Evolutionary conservation across 2,797 vertebrate genomes (phyloP).

Genomic region (Microcaecilia unicolor): DNA sequence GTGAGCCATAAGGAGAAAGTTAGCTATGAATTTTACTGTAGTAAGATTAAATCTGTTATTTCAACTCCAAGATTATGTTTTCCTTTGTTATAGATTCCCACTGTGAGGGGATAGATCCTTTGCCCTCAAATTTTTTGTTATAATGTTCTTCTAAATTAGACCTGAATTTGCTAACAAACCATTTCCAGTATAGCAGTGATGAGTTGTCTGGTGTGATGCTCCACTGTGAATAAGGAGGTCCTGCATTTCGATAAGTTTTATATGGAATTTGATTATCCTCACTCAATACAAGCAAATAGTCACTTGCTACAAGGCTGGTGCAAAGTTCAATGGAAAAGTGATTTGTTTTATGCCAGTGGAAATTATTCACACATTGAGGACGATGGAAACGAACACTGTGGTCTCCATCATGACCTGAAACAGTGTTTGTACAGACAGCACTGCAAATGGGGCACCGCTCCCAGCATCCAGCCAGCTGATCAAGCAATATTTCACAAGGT

Average conservation of each 20-base stretch:
- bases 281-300: fast-evolving
- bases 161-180: constrained; percentile 30
- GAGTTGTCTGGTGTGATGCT: constrained; percentile 25
- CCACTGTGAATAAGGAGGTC: constrained; percentile 18
- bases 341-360: background rate
- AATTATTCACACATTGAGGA: background rate
- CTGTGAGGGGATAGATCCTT: constrained; percentile 15
- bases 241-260: constrained; percentile 18
- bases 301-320: background rate
- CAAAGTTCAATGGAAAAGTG: constrained; percentile 1
- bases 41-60: too few relatives aligned
- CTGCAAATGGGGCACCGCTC: constrained; percentile 8
- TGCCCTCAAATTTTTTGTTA: background rate
- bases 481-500: background rate
- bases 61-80: constrained; percentile 21
- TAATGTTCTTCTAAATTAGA: constrained; percentile 16
- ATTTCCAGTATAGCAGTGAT: constrained; percentile 28
- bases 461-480: constrained; percentile 3
- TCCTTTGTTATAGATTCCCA: constrained; percentile 28
- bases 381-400: constrained; percentile 11
- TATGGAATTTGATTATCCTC: background rate
- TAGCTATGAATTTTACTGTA: too few relatives aligned
- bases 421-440: constrained; percentile 12
- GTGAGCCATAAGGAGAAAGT: too few relatives aligned
- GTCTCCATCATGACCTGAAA: background rate